phyloP scores from a whole-genome alignment of 2,888 invertebrate genomes.

The Muscina levida region DNA sequence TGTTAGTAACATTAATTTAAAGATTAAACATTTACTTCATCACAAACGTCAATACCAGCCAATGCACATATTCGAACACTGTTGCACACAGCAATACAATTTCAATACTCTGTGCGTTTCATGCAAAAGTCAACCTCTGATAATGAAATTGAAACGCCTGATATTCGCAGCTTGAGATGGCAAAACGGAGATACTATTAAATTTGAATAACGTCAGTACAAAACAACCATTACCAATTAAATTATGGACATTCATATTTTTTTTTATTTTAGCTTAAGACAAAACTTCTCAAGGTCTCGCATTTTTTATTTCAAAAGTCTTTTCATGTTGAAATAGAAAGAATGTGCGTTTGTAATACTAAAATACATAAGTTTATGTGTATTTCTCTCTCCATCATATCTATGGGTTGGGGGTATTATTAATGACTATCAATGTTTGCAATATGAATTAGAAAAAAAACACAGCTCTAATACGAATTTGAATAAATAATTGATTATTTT shows the following conservation, averaged over 20 bases:
- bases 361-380: too few relatives aligned
- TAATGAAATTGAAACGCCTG: constrained; percentile 20
- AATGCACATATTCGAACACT: too few relatives aligned
- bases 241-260: constrained; percentile 20
- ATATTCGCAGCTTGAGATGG: constrained; percentile 33
- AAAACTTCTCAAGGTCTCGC: constrained; percentile 22
- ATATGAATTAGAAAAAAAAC: background rate
- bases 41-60: too few relatives aligned
- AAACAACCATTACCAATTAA: constrained; percentile 15
- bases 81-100: constrained; percentile 32
- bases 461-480: background rate
- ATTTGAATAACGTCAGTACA: too few relatives aligned
- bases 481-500: constrained; percentile 31
- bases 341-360: constrained; percentile 40
- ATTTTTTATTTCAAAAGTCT: background rate
- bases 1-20: too few relatives aligned
- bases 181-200: background rate
- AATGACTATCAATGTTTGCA: constrained; percentile 33
- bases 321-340: background rate
- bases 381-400: too few relatives aligned
- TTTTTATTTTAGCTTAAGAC: background rate
- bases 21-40: too few relatives aligned
- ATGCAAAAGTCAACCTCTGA: constrained; percentile 3
- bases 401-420: constrained; percentile 1
- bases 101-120: constrained; percentile 33